phyloP scores from a whole-genome alignment of 2,113 vertebrate genomes.

The Marmota flaviventris region DNA sequence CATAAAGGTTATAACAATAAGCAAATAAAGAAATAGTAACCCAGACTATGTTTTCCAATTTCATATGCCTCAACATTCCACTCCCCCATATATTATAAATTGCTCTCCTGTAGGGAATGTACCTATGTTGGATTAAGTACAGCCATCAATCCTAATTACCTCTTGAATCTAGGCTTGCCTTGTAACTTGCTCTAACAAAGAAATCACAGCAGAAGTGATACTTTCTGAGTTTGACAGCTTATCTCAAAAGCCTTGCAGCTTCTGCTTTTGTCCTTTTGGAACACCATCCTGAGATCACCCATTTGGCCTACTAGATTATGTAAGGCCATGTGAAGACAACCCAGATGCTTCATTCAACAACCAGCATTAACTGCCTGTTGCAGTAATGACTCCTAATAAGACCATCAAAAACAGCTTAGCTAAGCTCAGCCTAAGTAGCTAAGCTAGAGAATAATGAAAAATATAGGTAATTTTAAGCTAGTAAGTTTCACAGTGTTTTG shows the following conservation, averaged over 20 bases:
- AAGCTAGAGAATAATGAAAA: conserved; percentile 10
- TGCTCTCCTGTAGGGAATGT: conserved; percentile 25
- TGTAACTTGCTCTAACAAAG: conserved; percentile 39
- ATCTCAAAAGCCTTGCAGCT: conserved; percentile 12
- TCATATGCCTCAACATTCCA: conserved; percentile 20
- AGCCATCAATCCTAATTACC: conserved; percentile 49
- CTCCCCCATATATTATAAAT: conserved; percentile 9
- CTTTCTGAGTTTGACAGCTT: conserved; percentile 10
- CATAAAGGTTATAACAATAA: conserved; percentile 25
- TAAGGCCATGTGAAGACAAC: neutral
- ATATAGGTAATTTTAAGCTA: neutral
- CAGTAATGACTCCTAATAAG: neutral
- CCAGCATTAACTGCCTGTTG: neutral
- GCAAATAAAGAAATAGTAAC: conserved; percentile 32
- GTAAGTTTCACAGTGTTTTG: neutral
- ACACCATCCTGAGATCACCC: neutral
- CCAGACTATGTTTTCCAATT: conserved; percentile 5
- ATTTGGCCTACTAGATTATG: neutral
- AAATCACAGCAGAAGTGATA: conserved; percentile 18
- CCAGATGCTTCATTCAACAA: neutral
- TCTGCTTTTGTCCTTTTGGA: neutral
- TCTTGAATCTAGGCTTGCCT: conserved; percentile 37
- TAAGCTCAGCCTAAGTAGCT: neutral
- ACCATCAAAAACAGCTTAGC: neutral
- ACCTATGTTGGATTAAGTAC: conserved; percentile 52